Evolutionary conservation across 2,797 vertebrate genomes (phyloP).

Genomic region (Coilia nasus): DNA sequence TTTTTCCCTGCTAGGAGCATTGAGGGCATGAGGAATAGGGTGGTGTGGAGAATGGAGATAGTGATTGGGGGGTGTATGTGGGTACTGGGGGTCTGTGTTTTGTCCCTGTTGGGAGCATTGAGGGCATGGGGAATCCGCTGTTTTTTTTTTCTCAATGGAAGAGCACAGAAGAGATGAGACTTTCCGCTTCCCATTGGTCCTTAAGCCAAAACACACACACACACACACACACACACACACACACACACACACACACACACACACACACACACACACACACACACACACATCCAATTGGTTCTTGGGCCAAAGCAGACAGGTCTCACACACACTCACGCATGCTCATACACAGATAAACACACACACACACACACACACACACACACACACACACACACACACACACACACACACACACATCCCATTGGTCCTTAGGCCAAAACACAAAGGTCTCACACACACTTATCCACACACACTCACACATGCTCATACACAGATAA

Average conservation of each 20-base stretch:
- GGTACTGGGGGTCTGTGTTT: not conserved
- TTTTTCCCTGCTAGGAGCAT: conserved; percentile 8
- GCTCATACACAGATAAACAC: not conserved
- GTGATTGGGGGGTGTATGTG: not conserved
- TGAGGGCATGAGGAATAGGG: not conserved
- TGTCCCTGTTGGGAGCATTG: conserved; percentile 5
- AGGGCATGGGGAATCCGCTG: not conserved
- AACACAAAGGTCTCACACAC: not conserved
- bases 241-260: not conserved
- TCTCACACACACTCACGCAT: not conserved
- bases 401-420: not conserved
- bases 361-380: not conserved
- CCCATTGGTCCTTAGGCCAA: not conserved
- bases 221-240: not conserved
- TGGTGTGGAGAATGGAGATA: not conserved
- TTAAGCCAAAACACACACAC: not conserved
- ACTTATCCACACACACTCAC: not conserved
- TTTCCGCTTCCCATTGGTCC: not conserved
- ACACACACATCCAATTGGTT: not conserved
- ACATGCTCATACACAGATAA: not conserved
- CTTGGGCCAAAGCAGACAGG: too few species aligned
- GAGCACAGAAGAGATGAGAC: not conserved
- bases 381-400: not conserved
- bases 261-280: not conserved
- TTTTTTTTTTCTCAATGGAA: conserved; percentile 4